A percentile compares a stretch with the other conserved stretches of the same genome.
phyloP scores from a whole-genome alignment of 2,113 vertebrate genomes.

The Orthonyx spaldingii region DNA sequence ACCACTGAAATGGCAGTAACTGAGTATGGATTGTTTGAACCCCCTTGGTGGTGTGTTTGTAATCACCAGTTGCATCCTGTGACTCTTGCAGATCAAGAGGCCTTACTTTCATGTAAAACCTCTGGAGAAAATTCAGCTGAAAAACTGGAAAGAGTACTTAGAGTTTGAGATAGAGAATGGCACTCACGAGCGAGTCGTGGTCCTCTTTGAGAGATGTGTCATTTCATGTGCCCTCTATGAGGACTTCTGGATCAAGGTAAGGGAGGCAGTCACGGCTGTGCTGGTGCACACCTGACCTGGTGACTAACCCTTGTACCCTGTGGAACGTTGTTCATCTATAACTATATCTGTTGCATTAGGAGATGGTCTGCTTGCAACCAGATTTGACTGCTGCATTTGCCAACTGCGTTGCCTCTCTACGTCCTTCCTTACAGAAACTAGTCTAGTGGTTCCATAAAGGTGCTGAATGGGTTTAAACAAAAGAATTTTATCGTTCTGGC shows the following conservation, averaged over 20 bases:
- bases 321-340: slow-evolving; percentile 99
- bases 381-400: slow-evolving; percentile 99
- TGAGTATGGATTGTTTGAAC: background rate
- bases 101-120: slow-evolving; percentile 99
- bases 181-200: slow-evolving; percentile 93
- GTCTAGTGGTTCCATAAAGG: slow-evolving; percentile 99
- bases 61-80: background rate
- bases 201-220: slow-evolving; percentile 98
- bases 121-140: slow-evolving; percentile 95
- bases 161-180: slow-evolving; percentile 99
- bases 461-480: slow-evolving; percentile 99
- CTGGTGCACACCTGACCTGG: slow-evolving; percentile 84
- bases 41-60: background rate
- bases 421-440: slow-evolving; percentile 99
- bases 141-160: slow-evolving; percentile 99
- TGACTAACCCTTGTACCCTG: slow-evolving; percentile 96
- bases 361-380: slow-evolving; percentile 99
- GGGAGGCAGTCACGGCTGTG: slow-evolving; percentile 51
- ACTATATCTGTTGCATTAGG: slow-evolving; percentile 99
- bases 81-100: slow-evolving; percentile 87
- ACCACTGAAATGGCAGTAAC: too few species aligned
- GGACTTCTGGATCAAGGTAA: slow-evolving; percentile 99
- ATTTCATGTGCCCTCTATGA: slow-evolving; percentile 99
- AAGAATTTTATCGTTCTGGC: slow-evolving; percentile 99
- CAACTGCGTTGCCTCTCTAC: slow-evolving; percentile 99